phyloP scores from a whole-genome alignment of 2,888 invertebrate species.

The Mesoligia furuncula region DNA sequence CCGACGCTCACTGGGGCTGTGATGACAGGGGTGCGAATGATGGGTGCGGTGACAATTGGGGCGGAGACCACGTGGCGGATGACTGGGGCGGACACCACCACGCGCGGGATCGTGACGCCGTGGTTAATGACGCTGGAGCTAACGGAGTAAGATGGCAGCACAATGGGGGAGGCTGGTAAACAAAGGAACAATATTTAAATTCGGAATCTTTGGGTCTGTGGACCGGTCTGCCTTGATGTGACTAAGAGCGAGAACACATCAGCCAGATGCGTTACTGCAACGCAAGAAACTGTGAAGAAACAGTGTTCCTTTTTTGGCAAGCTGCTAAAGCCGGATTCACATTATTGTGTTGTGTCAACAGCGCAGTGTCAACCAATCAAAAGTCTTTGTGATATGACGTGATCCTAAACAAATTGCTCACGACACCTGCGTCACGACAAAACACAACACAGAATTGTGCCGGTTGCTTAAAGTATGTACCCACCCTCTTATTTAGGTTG shows the following conservation, averaged over 20 bases:
- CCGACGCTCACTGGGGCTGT: constrained; percentile 51
- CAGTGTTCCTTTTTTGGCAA: background rate
- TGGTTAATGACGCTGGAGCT: constrained; percentile 80
- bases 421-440: background rate
- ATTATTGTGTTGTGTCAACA: background rate
- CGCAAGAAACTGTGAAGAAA: background rate
- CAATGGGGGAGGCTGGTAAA: constrained; percentile 58
- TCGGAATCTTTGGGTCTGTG: background rate
- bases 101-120: constrained; percentile 74
- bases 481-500: background rate
- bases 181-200: background rate
- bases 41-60: constrained; percentile 69
- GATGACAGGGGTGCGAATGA: constrained; percentile 65
- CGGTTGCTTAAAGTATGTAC: background rate
- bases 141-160: constrained; percentile 71
- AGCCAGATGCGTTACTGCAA: background rate
- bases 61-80: constrained; percentile 62
- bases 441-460: background rate
- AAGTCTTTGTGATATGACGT: background rate
- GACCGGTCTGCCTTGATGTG: background rate
- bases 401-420: background rate
- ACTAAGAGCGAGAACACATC: background rate
- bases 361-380: background rate
- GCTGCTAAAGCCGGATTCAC: background rate
- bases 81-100: constrained; percentile 65